phyloP scores from a whole-genome alignment of 2,113 vertebrate genomes.

The Sphyrna mokarran region DNA sequence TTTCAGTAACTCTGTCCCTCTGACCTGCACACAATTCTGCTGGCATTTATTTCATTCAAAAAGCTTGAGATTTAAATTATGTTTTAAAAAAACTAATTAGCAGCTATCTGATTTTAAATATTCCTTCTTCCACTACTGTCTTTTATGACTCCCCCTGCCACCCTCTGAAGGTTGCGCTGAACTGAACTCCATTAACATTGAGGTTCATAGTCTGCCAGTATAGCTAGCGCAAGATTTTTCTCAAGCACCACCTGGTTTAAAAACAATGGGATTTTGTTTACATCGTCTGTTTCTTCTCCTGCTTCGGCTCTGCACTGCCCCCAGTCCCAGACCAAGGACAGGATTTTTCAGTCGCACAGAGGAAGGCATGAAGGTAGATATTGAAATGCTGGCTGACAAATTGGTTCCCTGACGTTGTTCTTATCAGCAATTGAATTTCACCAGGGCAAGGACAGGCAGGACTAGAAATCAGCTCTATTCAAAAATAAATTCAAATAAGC shows the following conservation, averaged over 20 bases:
- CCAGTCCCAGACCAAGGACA: background rate
- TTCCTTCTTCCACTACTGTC: background rate
- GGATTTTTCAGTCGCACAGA: background rate
- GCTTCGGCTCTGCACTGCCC: background rate
- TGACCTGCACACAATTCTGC: background rate
- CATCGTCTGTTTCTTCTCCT: background rate
- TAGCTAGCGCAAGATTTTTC: background rate
- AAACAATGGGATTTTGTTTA: background rate
- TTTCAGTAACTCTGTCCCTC: background rate
- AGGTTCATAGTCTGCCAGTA: background rate
- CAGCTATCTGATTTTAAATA: background rate
- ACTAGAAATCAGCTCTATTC: background rate
- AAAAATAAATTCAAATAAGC: no score
- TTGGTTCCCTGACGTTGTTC: background rate
- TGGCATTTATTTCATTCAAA: constrained; percentile 25
- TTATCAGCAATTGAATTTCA: background rate
- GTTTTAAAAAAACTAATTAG: background rate
- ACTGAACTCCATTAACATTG: background rate
- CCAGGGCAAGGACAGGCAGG: background rate
- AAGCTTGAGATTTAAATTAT: background rate
- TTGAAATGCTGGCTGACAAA: no score
- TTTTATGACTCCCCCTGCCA: background rate
- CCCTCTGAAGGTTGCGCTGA: background rate
- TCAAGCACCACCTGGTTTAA: background rate
- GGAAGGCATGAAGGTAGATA: background rate